Percentiles rank a stretch among this genome's conserved stretches.
Evolutionary conservation across 2,797 vertebrate species (phyloP).

Genomic region (Periophthalmus magnuspinnatus): DNA sequence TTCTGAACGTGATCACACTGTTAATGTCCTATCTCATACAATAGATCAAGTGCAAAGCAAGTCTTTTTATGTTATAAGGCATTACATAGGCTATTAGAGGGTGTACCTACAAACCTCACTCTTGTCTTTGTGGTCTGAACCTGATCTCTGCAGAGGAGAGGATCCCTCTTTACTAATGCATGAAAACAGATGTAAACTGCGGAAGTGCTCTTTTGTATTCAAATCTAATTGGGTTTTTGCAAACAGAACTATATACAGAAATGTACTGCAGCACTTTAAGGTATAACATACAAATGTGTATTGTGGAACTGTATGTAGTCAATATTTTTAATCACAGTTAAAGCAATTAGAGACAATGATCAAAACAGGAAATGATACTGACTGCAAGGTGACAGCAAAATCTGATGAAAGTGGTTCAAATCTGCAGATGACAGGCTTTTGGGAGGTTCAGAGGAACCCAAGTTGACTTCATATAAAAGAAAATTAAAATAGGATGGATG

Average conservation of each 20-base stretch:
- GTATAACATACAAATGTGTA: slow-evolving; percentile 19
- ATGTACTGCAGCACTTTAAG: slow-evolving; percentile 30
- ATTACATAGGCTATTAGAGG: background rate
- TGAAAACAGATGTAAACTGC: slow-evolving; percentile 60
- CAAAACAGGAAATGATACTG: slow-evolving; percentile 27
- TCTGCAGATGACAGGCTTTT: slow-evolving; percentile 28
- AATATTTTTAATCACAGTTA: slow-evolving; percentile 41
- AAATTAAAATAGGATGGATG: slow-evolving; percentile 48
- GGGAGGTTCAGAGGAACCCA: slow-evolving; percentile 38
- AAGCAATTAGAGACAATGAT: slow-evolving; percentile 50
- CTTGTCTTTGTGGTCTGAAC: slow-evolving; percentile 41
- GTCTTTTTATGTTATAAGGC: slow-evolving; percentile 11
- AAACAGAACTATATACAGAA: background rate
- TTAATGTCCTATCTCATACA: background rate
- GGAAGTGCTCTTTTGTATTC: slow-evolving; percentile 47
- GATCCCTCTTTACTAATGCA: slow-evolving; percentile 63
- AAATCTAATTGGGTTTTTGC: slow-evolving; percentile 29
- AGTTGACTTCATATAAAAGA: slow-evolving; percentile 41
- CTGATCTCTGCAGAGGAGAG: slow-evolving; percentile 32
- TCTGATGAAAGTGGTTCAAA: slow-evolving; percentile 46
- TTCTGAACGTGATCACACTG: background rate
- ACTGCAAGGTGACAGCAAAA: slow-evolving; percentile 41
- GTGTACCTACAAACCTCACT: slow-evolving; percentile 9
- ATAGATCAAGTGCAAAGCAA: background rate
- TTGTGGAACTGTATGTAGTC: background rate